A percentile compares a stretch with the other conserved stretches of the same genome.
phyloP scores from a whole-genome alignment of 1,140 invertebrate species.

The Plodia interpunctella region DNA sequence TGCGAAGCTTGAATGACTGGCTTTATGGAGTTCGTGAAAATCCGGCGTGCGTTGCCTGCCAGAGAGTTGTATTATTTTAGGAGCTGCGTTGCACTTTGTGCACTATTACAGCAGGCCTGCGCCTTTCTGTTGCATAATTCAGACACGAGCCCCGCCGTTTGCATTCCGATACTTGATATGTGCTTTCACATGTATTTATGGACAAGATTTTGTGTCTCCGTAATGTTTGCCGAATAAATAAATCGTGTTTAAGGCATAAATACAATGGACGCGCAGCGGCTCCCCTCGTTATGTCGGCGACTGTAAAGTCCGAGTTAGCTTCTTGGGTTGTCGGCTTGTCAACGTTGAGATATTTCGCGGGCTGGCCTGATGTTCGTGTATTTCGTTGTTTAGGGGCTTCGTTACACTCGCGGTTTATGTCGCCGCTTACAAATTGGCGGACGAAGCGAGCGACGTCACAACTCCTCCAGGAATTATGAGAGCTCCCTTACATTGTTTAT shows the following conservation, averaged over 20 bases:
- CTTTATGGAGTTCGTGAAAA: constrained; percentile 8
- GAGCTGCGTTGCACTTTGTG: constrained; percentile 58
- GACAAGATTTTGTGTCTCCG: constrained; percentile 74
- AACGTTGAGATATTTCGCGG: constrained; percentile 63
- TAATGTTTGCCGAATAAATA: constrained; percentile 75
- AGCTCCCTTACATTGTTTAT: constrained; percentile 31
- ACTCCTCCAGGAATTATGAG: constrained; percentile 35
- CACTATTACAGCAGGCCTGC: constrained; percentile 59
- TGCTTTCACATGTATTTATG: constrained; percentile 75
- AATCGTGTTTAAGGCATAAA: constrained; percentile 70
- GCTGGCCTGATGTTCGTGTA: constrained; percentile 46
- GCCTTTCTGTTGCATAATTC: constrained; percentile 71
- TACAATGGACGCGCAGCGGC: constrained; percentile 69
- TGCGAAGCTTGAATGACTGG: not conserved
- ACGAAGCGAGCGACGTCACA: constrained; percentile 28
- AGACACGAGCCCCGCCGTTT: constrained; percentile 67
- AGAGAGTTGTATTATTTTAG: constrained; percentile 58
- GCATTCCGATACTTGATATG: constrained; percentile 75
- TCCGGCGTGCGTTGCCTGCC: constrained; percentile 15
- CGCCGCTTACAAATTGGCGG: constrained; percentile 66
- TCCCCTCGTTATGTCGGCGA: constrained; percentile 70
- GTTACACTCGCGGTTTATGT: constrained; percentile 64
- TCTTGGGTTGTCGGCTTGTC: constrained; percentile 62
- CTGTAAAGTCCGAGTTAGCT: constrained; percentile 62
- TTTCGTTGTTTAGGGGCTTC: constrained; percentile 69